Evolutionary conservation across 2,888 invertebrate species (phyloP).

Genomic region (Petrolisthes cinctipes): DNA sequence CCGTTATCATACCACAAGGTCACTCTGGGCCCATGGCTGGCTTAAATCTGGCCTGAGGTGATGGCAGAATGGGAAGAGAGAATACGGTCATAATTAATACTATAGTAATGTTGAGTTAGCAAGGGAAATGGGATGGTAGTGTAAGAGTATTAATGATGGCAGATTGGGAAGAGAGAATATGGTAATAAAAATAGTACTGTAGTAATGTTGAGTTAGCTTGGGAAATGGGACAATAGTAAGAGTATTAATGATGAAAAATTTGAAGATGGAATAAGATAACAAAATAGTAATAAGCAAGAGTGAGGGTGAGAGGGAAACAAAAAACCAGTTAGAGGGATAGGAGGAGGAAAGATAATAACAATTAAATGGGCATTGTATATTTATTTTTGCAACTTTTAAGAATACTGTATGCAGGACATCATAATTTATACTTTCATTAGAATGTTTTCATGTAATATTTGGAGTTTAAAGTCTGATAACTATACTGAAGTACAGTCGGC

Average conservation of each 20-base stretch:
- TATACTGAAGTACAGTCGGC: too few relatives aligned
- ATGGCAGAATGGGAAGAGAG: neutral
- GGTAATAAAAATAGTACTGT: neutral
- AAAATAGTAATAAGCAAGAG: neutral
- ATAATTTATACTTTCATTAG: too few relatives aligned
- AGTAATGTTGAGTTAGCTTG: neutral
- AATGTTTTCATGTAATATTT: too few relatives aligned
- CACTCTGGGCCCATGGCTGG: slow-evolving; percentile 37
- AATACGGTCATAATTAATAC: neutral
- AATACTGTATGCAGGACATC: too few relatives aligned
- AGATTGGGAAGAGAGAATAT: neutral
- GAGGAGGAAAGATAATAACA: neutral
- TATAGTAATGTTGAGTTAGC: neutral
- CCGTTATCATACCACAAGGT: slow-evolving; percentile 4
- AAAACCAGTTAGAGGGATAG: neutral
- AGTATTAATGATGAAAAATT: too few relatives aligned
- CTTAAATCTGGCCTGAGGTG: slow-evolving; percentile 41
- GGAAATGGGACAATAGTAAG: neutral
- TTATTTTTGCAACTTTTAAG: too few relatives aligned
- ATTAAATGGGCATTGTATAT: neutral
- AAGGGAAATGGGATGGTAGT: neutral
- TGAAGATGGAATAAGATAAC: too few relatives aligned
- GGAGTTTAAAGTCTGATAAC: too few relatives aligned
- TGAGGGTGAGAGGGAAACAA: neutral
- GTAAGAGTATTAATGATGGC: neutral